Conservation (phyloP, 2,797 vertebrate genomes). For the Pseudomugil gertrudae region DNA sequence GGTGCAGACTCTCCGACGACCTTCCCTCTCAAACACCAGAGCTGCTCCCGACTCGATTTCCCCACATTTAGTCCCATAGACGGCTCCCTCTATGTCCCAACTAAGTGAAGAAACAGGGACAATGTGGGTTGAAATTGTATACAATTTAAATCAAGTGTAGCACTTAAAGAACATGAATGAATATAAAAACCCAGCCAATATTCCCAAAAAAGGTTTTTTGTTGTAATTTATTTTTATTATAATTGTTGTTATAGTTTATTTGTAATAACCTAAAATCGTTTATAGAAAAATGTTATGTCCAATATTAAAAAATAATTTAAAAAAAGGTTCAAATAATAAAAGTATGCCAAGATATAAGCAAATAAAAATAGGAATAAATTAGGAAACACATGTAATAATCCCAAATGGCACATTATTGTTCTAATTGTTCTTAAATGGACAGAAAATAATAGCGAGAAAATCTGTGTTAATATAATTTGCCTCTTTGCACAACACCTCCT, state of each 20-base stretch:
- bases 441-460: background rate
- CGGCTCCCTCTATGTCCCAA: constrained; percentile 92
- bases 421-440: background rate
- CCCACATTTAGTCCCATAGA: constrained; percentile 90
- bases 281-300: background rate
- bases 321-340: background rate
- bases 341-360: background rate
- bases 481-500: constrained; percentile 10
- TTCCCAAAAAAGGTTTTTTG: no score
- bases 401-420: background rate
- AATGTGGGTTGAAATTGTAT: constrained; percentile 14
- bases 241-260: background rate
- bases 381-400: background rate
- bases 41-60: constrained; percentile 92
- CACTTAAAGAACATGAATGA: background rate
- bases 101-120: constrained; percentile 69
- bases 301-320: background rate
- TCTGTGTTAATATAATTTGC: background rate
- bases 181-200: background rate
- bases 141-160: background rate
- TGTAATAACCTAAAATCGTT: background rate
- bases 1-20: constrained; percentile 91
- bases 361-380: background rate
- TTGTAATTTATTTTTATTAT: background rate
- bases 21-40: constrained; percentile 90